phyloP scores from a whole-genome alignment of 2,113 vertebrate genomes.

The Python bivittatus region DNA sequence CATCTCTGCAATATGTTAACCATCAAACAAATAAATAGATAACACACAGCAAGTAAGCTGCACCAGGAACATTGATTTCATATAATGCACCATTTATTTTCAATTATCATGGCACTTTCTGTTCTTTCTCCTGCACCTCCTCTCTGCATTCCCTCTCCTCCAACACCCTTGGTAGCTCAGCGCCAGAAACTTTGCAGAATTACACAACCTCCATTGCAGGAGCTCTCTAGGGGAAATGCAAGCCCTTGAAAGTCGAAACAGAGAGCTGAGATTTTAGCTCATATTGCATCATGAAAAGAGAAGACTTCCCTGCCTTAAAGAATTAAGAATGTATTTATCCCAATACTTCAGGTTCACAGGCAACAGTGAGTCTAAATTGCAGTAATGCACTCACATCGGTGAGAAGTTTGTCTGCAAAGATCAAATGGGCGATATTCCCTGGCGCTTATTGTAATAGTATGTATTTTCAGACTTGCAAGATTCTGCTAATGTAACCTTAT shows the following conservation, averaged over 20 bases:
- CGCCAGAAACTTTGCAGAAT: conserved; percentile 45
- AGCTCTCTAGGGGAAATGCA: background rate
- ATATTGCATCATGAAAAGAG: too few relatives aligned
- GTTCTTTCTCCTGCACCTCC: background rate
- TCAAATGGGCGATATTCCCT: too few relatives aligned
- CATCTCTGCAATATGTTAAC: background rate
- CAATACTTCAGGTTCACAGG: too few relatives aligned
- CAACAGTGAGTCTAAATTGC: too few relatives aligned
- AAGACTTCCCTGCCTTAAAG: too few relatives aligned
- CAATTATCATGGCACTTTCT: conserved; percentile 56
- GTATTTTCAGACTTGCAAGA: too few relatives aligned
- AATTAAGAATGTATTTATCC: too few relatives aligned
- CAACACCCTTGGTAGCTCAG: background rate
- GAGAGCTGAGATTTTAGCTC: background rate
- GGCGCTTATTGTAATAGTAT: too few relatives aligned
- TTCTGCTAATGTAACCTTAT: too few relatives aligned
- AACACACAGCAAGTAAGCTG: conserved; percentile 33
- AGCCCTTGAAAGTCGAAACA: background rate
- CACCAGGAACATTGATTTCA: conserved; percentile 62
- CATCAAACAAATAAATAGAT: conserved; percentile 21
- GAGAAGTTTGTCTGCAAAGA: too few relatives aligned
- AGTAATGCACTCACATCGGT: too few relatives aligned
- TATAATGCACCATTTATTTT: conserved; percentile 72
- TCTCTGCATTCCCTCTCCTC: background rate
- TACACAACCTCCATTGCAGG: conserved; percentile 8